Conservation (phyloP, 2,888 invertebrate species). For the Acleris emargana region DNA sequence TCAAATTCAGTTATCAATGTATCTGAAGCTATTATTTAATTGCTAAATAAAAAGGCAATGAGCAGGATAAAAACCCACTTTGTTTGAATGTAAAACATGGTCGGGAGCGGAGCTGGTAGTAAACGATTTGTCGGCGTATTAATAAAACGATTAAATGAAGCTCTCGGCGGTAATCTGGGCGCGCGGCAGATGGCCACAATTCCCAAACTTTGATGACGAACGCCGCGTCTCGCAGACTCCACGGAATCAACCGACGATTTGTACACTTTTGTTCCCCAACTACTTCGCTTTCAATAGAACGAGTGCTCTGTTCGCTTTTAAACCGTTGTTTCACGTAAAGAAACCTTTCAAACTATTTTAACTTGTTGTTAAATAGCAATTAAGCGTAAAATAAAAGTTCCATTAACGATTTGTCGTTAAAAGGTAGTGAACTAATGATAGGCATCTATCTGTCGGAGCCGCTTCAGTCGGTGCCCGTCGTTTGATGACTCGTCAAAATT, state of each 20-base stretch:
- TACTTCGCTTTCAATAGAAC: slow-evolving; percentile 61
- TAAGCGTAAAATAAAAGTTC: slow-evolving; percentile 40
- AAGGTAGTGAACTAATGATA: slow-evolving; percentile 59
- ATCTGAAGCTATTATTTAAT: slow-evolving; percentile 10
- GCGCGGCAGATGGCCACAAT: slow-evolving; percentile 81
- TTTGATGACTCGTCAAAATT: slow-evolving; percentile 83
- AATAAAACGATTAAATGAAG: slow-evolving; percentile 83
- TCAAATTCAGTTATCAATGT: background rate
- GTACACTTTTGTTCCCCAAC: slow-evolving; percentile 67
- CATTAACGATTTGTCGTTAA: slow-evolving; percentile 54
- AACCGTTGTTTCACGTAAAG: slow-evolving; percentile 41
- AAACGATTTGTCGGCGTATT: slow-evolving; percentile 82
- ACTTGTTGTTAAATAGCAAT: slow-evolving; percentile 26
- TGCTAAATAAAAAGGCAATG: slow-evolving; percentile 27
- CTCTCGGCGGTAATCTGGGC: slow-evolving; percentile 80
- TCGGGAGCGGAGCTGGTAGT: slow-evolving; percentile 63
- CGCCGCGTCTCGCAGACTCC: slow-evolving; percentile 64
- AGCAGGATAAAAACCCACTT: slow-evolving; percentile 26
- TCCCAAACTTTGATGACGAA: slow-evolving; percentile 80
- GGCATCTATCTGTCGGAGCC: slow-evolving; percentile 57
- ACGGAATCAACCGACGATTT: slow-evolving; percentile 60
- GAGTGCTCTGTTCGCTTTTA: slow-evolving; percentile 52
- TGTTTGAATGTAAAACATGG: slow-evolving; percentile 48
- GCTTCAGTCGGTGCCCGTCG: slow-evolving; percentile 73
- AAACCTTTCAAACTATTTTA: slow-evolving; percentile 13